Percentiles rank a stretch among this genome's conserved stretches.
phyloP scores from a whole-genome alignment of 2,113 vertebrate genomes.

The Otis tarda region DNA sequence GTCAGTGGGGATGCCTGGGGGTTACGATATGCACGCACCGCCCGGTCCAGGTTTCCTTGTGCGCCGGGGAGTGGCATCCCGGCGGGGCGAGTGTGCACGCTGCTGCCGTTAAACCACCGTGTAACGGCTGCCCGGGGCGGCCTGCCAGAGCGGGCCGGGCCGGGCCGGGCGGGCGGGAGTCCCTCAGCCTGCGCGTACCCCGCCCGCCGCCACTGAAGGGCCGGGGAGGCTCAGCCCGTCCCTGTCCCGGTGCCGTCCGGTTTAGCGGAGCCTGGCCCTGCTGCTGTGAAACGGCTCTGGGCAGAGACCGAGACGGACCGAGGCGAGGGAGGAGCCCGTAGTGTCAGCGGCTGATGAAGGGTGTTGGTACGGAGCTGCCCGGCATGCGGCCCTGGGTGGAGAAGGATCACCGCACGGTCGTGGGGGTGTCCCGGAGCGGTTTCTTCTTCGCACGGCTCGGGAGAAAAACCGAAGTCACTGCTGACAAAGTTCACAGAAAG shows the following conservation, averaged over 20 bases:
- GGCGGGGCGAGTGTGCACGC: background rate
- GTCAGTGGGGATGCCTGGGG: background rate
- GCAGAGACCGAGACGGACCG: background rate
- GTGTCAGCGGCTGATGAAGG: accelerated
- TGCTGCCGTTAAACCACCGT: no score
- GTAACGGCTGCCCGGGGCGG: no score
- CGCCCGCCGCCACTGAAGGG: background rate
- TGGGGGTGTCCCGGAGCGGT: accelerated
- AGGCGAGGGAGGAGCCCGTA: background rate
- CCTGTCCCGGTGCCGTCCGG: no score
- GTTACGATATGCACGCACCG: background rate
- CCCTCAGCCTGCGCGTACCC: no score
- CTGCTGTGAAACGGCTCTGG: accelerated
- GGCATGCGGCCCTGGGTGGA: accelerated
- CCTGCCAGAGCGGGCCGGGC: no score
- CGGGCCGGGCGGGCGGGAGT: no score
- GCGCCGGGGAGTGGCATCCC: background rate
- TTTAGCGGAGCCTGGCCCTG: background rate
- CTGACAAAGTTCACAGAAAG: background rate
- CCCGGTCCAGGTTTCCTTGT: background rate
- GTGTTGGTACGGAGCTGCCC: background rate
- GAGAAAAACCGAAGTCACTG: background rate
- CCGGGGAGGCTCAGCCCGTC: no score
- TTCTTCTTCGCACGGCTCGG: no score
- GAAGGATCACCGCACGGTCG: accelerated